These are phyloP conservation scores for Acanthurus leucopareius DNA, from an alignment of 2,797 vertebrate genomes.

Conservation along the genomic window DNA sequence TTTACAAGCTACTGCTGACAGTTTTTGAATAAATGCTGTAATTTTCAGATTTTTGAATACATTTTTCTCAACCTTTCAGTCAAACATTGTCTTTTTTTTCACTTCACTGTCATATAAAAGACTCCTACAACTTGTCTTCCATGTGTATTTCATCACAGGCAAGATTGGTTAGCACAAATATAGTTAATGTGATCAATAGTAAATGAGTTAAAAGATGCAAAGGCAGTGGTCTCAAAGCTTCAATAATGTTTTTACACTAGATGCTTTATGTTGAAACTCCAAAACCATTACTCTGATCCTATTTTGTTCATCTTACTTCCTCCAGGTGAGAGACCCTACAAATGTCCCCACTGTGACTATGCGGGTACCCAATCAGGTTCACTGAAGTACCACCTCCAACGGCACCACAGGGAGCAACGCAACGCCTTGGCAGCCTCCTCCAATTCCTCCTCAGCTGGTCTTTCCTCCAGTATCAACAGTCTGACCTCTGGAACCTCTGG, in stretches of 20 bases:
- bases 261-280: background rate
- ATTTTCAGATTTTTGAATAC: background rate
- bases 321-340: constrained; percentile 94
- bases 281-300: background rate
- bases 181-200: too few species aligned
- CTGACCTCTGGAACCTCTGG: constrained; percentile 71
- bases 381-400: constrained; percentile 94
- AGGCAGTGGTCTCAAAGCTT: too few species aligned
- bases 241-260: too few species aligned
- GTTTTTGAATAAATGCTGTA: background rate
- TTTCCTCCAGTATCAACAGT: constrained; percentile 65
- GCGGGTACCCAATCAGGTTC: constrained; percentile 95
- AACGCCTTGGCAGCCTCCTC: constrained; percentile 84
- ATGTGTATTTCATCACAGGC: too few species aligned
- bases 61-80: background rate
- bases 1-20: background rate
- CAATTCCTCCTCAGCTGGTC: constrained; percentile 65
- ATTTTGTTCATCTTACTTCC: constrained; percentile 1
- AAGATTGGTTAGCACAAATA: too few species aligned
- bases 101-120: background rate
- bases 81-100: background rate
- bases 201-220: too few species aligned
- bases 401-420: constrained; percentile 93
- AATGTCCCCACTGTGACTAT: constrained; percentile 96
- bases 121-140: too few species aligned